Conservation (phyloP, 2,113 vertebrate species). For the Perca fluviatilis region DNA sequence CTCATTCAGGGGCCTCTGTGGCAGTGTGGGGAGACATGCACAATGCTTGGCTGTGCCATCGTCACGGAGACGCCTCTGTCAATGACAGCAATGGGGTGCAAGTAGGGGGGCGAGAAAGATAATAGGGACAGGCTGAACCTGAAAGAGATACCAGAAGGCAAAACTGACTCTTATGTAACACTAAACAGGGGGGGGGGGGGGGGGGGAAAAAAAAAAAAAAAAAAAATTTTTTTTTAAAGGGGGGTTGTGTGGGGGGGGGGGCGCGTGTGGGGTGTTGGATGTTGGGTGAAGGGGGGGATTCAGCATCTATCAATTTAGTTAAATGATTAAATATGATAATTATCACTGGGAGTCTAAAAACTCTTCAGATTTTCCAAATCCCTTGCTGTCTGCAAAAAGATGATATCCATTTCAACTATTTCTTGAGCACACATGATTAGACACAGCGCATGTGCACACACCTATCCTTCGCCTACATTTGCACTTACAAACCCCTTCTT, state of each 20-base stretch:
- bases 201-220: too few relatives aligned
- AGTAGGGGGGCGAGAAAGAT: background rate
- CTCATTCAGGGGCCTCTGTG: slow-evolving; percentile 69
- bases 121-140: slow-evolving; percentile 6
- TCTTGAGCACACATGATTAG: slow-evolving; percentile 4
- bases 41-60: slow-evolving; percentile 77
- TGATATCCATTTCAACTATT: slow-evolving; percentile 18
- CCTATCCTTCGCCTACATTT: background rate
- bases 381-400: background rate
- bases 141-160: slow-evolving; percentile 33
- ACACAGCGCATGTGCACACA: slow-evolving; percentile 10
- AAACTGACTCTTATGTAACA: slow-evolving; percentile 47
- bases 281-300: slow-evolving; percentile 50
- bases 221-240: too few relatives aligned
- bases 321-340: slow-evolving; percentile 27
- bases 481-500: slow-evolving; percentile 23
- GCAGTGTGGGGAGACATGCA: slow-evolving; percentile 57
- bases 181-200: too few relatives aligned
- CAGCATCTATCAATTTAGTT: slow-evolving; percentile 43
- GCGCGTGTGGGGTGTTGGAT: slow-evolving; percentile 51
- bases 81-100: slow-evolving; percentile 40
- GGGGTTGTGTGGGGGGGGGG: too few relatives aligned
- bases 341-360: slow-evolving; percentile 2
- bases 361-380: background rate
- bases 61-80: slow-evolving; percentile 69